These are phyloP conservation scores for Chauna torquata DNA, from an alignment of 2,113 vertebrate genomes.

Conservation along the genomic window DNA sequence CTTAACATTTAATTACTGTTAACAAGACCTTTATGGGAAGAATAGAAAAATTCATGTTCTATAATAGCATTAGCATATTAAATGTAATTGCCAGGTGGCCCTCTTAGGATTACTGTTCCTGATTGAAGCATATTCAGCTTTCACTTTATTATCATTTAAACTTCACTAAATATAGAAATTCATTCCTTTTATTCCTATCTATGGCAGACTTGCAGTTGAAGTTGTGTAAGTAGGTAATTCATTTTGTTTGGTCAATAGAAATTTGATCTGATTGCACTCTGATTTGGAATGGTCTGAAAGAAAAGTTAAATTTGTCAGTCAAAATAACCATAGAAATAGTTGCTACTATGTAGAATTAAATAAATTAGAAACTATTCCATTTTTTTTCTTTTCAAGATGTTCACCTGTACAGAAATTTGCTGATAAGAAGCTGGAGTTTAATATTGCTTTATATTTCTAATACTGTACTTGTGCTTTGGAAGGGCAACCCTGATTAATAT, in stretches of 20 bases:
- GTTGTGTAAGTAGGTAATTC: conserved; percentile 11
- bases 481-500: not conserved
- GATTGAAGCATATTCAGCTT: conserved; percentile 58
- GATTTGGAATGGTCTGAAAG: not conserved
- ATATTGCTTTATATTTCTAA: not conserved
- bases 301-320: not conserved
- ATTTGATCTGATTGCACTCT: conserved; percentile 22
- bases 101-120: conserved; percentile 68
- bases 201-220: not conserved
- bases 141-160: conserved; percentile 57
- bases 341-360: not conserved
- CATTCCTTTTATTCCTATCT: conserved; percentile 18
- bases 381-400: not conserved
- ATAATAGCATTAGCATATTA: conserved; percentile 76
- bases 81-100: conserved; percentile 74
- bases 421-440: not conserved
- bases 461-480: not conserved
- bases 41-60: conserved; percentile 71
- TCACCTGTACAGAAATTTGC: not conserved
- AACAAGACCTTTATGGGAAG: conserved; percentile 76
- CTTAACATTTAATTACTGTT: conserved; percentile 82
- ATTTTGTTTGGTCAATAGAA: not conserved
- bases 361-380: not conserved
- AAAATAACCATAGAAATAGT: not conserved
- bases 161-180: conserved; percentile 44